These are phyloP conservation scores for Muscicapa adusta DNA, from an alignment of 2,113 vertebrate species.

Conservation along the genomic window DNA sequence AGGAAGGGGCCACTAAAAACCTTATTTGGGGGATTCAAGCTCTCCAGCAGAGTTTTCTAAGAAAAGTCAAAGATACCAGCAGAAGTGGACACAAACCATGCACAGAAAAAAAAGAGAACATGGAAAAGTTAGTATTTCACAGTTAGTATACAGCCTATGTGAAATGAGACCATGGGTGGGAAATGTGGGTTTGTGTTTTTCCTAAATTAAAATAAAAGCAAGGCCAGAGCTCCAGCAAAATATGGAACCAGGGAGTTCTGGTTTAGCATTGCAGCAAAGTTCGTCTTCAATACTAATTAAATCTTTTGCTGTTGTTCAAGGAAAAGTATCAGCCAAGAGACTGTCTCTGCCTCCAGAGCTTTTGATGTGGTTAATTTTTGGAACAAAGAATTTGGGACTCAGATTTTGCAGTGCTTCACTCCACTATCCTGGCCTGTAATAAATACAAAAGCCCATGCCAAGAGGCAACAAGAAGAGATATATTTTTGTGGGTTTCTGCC, in stretches of 20 bases:
- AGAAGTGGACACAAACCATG: not conserved
- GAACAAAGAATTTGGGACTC: constrained; percentile 25
- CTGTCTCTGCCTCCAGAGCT: constrained; percentile 22
- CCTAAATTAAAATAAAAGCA: constrained; percentile 27
- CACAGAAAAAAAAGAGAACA: not conserved
- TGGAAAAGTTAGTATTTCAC: not conserved
- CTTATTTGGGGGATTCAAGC: not conserved
- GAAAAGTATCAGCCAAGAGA: constrained; percentile 23
- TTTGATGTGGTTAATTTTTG: constrained; percentile 56
- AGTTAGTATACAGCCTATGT: not conserved
- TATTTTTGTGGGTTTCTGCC: constrained; percentile 15
- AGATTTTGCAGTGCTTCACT: constrained; percentile 13
- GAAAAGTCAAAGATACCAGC: not conserved
- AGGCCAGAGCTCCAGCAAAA: not conserved
- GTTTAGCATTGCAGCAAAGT: not conserved
- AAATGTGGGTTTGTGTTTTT: constrained; percentile 1
- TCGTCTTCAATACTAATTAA: constrained; percentile 34
- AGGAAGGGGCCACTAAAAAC: not conserved
- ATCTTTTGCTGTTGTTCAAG: not conserved
- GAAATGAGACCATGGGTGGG: constrained; percentile 6
- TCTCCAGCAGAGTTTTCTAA: not conserved
- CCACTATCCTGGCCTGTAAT: constrained; percentile 23
- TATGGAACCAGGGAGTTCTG: not conserved
- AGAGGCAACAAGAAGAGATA: constrained; percentile 15
- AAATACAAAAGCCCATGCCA: not conserved